Evolutionary conservation across 2,113 vertebrate species (phyloP), one percentile per base, ranked within the genome.

Genomic region (Cephalopholis sonnerati): DNA sequence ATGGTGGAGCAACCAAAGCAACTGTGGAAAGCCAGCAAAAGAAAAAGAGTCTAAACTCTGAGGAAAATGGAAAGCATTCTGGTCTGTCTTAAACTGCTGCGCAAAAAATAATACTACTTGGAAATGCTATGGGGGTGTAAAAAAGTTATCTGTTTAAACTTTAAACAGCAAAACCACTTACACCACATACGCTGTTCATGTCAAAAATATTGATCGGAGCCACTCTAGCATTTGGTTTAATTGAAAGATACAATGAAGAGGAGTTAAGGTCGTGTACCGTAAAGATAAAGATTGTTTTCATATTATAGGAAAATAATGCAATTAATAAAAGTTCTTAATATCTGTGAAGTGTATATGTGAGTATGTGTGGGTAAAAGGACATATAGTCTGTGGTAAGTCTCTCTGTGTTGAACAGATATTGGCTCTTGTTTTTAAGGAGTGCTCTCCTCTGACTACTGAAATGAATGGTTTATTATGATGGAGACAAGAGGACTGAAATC

Each of bases 391-490:
- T 41, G 27, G 39, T 81, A 81, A 79, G 77, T 81, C 76, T 77
- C 48, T 71, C 25, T 76, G 67, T 68, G 66, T 90, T 91, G 68
- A 91, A 72, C 74, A 78, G 83, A 87, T 77, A 72, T 71, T 87
- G 75, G 83, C 75, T 74, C 65, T 66, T 65, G 53, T 79, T 79
- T 87, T 74, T 71, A 53, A 86, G 50, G 24, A 81, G 73, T n/a
- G 69, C 77, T 80, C 74, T 81, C 78, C 73, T 81, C 83, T 79
- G 83, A 87, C 83, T 73, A 68, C 64, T 83, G 75, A 85, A 90
- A 91, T 90, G 61, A 88, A 91, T 92, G 87, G 85, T 89, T 91
- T 87, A 91, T 89, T 79, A 87, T 86, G 85, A 90, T 87, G 81
- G 88, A 50, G 65, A 67, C 44, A 51, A 18, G 65, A 67, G 46